phyloP scores from a whole-genome alignment of 2,888 invertebrate genomes.

The Mactromeris polynyma region DNA sequence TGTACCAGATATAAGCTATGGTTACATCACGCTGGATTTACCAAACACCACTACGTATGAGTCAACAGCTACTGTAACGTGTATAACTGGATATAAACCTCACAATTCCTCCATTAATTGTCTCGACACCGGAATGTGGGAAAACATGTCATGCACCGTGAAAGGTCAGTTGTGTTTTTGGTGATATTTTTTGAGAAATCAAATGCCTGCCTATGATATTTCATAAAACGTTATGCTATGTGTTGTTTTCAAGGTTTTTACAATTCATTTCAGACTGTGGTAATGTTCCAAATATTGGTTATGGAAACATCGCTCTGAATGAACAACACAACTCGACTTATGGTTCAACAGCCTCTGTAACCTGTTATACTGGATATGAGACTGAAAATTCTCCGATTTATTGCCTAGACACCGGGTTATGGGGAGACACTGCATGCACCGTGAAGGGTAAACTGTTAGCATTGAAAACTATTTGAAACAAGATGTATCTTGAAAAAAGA shows the following conservation, averaged over 20 bases:
- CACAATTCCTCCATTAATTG: not conserved
- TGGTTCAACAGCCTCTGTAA: not conserved
- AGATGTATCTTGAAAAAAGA: too few relatives aligned
- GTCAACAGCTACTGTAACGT: not conserved
- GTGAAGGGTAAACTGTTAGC: not conserved
- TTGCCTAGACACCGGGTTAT: conserved; percentile 3
- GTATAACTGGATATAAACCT: not conserved
- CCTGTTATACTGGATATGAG: not conserved
- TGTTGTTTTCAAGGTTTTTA: too few relatives aligned
- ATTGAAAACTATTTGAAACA: too few relatives aligned
- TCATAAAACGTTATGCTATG: too few relatives aligned
- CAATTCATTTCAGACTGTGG: not conserved
- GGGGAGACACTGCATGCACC: conserved; percentile 1
- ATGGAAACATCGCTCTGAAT: too few relatives aligned
- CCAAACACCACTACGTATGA: not conserved
- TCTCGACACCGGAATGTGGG: conserved; percentile 13
- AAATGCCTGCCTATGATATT: too few relatives aligned
- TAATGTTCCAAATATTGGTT: too few relatives aligned
- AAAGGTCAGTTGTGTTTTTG: conserved; percentile 10
- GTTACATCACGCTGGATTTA: not conserved
- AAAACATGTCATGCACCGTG: not conserved
- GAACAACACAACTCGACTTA: not conserved
- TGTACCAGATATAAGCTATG: not conserved
- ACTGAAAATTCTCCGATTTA: not conserved
- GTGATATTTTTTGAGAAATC: too few relatives aligned